Base-by-base conservation (phyloP, 92 coral and sea anemone species). In the Parazoanthus atlanticus region DNA sequence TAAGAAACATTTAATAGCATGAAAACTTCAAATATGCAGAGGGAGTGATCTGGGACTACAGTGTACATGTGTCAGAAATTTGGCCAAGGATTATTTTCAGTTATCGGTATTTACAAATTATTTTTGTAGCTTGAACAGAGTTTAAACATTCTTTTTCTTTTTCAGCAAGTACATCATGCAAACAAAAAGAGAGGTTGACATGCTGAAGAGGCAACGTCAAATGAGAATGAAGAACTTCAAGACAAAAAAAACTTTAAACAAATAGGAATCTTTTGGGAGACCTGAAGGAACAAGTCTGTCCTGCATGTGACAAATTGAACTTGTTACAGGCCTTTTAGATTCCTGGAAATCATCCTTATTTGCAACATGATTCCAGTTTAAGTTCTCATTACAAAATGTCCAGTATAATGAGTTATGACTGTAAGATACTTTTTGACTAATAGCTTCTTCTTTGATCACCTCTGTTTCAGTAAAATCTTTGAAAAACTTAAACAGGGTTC, bases 81-180 rank as follows among this genome's bases (percentile, higher is more conserved):
- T 61, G 0, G 5, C 69, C 69, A 21, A 61, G 6, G 10, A 61
- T 17, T 25, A 61, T 61, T 6, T 61, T 61, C 1, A 25, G 26
- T 19, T 25, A 23, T 21, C 8, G 21, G 17, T 28, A 2, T 9
- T 4, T 71, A 25, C 21, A 71, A 71, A 30, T 2, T 3, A 26
- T 28, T 1, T 75, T 33, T 13, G 8, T 25, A 76, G 80, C 15
- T 19, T 76, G 16, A 34, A 40, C 34, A 34, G 8, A 38, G 5
- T 38, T 34, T 1, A 38, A 79, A 38, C 21, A 28, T 2, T 64
- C 34, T 23, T 28, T 70, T 74, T 82, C 26, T 75, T 61, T 91
- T 83, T 52, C 90, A 94, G 97, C 76, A 85, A 86, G 65, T 92
- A 84, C 79, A 77, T 94, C 30, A 79, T 87, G 92, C 90, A 85